Conservation (phyloP, 2,888 invertebrate genomes). For the Limnephilus lunatus region DNA sequence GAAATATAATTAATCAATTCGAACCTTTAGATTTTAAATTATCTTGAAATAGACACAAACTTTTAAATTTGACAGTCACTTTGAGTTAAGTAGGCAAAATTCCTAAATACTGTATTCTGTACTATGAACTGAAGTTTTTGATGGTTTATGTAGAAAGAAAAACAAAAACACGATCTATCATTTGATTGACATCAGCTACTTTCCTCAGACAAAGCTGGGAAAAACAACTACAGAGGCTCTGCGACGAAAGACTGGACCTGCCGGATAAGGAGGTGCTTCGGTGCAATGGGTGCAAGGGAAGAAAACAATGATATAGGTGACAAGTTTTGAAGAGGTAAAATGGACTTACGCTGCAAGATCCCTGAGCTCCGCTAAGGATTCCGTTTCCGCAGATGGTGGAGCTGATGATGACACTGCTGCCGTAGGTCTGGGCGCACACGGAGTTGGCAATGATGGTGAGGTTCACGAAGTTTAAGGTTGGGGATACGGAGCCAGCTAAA, state of each 20-base stretch:
- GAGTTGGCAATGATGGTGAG: slow-evolving; percentile 72
- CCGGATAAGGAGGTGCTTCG: neutral
- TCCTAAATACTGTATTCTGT: neutral
- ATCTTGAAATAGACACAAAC: too few species aligned
- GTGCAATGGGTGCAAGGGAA: too few species aligned
- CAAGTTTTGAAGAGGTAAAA: neutral
- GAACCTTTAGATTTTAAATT: too few species aligned
- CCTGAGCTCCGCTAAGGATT: slow-evolving; percentile 73
- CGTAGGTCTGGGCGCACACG: slow-evolving; percentile 69
- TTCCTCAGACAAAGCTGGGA: neutral
- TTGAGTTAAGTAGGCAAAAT: neutral
- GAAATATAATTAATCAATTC: too few species aligned
- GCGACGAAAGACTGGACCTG: too few species aligned
- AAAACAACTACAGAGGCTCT: too few species aligned
- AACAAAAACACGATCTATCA: neutral
- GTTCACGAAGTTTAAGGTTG: slow-evolving; percentile 72
- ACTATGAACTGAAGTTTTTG: neutral
- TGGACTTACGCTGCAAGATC: slow-evolving; percentile 44
- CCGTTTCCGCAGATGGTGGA: slow-evolving; percentile 71
- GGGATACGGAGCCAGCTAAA: slow-evolving; percentile 71
- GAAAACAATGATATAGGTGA: neutral
- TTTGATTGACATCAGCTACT: neutral
- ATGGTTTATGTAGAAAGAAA: neutral
- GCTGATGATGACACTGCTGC: slow-evolving; percentile 67
- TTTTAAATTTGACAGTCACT: too few species aligned